Percentiles rank a stretch among this genome's conserved stretches.
Conservation (phyloP, 2,797 vertebrate genomes). For the Hafferia zeledoni region DNA sequence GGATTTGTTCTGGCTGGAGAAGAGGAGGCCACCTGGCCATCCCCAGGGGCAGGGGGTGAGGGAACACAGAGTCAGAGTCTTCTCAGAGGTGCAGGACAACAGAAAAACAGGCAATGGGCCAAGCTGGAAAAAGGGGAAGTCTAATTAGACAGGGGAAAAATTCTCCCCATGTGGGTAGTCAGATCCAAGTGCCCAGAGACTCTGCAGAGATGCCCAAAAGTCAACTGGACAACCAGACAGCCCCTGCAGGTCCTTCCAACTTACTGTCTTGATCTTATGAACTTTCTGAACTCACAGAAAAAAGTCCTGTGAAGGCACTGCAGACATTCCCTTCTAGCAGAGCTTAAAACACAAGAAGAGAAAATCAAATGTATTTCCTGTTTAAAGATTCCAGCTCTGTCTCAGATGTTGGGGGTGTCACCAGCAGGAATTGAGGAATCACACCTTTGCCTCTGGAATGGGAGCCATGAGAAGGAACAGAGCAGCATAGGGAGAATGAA, state of each 20-base stretch:
- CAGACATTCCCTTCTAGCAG: background rate
- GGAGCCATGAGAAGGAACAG: background rate
- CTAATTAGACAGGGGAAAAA: background rate
- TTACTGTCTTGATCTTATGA: background rate
- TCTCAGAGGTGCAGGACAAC: background rate
- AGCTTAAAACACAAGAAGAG: background rate
- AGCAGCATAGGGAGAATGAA: background rate
- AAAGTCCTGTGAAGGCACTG: background rate
- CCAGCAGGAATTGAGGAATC: background rate
- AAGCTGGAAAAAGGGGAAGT: background rate
- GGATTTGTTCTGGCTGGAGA: background rate
- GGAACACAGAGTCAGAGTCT: background rate
- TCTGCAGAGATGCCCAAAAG: background rate
- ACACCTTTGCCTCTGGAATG: background rate
- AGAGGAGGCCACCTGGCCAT: background rate
- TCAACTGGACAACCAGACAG: background rate
- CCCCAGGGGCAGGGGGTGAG: background rate
- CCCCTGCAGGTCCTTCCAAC: background rate
- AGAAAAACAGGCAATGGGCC: background rate
- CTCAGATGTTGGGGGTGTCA: background rate
- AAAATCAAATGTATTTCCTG: background rate
- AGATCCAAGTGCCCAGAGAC: background rate
- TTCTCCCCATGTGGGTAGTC: fast-evolving
- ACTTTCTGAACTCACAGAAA: background rate
- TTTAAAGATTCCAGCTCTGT: background rate